phyloP scores from a whole-genome alignment of 2,888 invertebrate genomes.

The Agonopterix heracliana region DNA sequence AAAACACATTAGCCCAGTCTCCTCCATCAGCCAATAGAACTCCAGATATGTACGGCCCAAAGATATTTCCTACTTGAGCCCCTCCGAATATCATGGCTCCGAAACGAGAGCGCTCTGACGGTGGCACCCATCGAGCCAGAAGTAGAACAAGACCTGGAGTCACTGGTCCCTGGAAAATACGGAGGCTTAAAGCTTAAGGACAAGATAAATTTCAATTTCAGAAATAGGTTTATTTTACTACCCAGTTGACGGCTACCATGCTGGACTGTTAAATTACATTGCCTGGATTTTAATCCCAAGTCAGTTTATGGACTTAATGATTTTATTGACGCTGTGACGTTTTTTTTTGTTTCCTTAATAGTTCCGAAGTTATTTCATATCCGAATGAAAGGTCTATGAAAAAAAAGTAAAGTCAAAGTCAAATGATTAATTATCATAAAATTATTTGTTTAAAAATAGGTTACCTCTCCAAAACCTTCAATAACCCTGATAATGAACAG shows the following conservation, averaged over 20 bases:
- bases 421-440: no score
- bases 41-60: slow-evolving; percentile 69
- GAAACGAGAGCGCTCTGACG: slow-evolving; percentile 72
- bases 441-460: background rate
- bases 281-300: no score
- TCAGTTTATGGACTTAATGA: no score
- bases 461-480: slow-evolving; percentile 79
- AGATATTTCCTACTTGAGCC: slow-evolving; percentile 71
- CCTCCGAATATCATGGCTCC: slow-evolving; percentile 78
- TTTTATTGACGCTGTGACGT: no score
- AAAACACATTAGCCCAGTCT: slow-evolving; percentile 76
- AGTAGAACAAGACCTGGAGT: slow-evolving; percentile 78
- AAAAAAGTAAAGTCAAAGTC: no score
- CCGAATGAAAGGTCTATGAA: no score
- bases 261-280: no score
- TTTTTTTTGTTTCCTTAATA: no score
- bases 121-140: slow-evolving; percentile 77
- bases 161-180: slow-evolving; percentile 66
- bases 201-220: no score
- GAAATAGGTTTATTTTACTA: no score
- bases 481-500: slow-evolving; percentile 74
- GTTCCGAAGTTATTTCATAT: no score
- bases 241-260: no score
- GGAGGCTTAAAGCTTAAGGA: background rate
- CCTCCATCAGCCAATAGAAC: slow-evolving; percentile 57